These are phyloP conservation scores for Odontomachus brunneus DNA, from an alignment of 1,140 invertebrate species.

Conservation along the genomic window DNA sequence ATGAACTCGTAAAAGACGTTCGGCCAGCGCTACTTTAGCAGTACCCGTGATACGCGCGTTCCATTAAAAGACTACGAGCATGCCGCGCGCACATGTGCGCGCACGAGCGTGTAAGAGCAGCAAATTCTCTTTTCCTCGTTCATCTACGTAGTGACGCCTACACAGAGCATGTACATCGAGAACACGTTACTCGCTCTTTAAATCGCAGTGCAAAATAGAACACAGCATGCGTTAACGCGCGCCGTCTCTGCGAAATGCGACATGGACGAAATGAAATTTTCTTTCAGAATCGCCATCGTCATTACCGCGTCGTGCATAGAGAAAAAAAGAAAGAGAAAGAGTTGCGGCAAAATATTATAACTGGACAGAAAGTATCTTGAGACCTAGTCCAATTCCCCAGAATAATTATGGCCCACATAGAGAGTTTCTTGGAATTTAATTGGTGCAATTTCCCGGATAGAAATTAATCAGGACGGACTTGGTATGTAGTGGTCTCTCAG, in stretches of 20 bases:
- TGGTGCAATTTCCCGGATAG: too few relatives aligned
- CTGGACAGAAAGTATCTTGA: too few relatives aligned
- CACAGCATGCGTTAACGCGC: background rate
- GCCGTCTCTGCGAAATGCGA: slow-evolving; percentile 10
- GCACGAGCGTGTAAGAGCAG: slow-evolving; percentile 21
- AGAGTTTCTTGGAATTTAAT: too few relatives aligned
- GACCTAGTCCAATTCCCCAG: too few relatives aligned
- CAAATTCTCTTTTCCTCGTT: slow-evolving; percentile 25
- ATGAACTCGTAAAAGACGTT: slow-evolving; percentile 71
- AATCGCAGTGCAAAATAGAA: slow-evolving; percentile 53
- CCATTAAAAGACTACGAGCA: slow-evolving; percentile 61
- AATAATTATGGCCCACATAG: too few relatives aligned
- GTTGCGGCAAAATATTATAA: too few relatives aligned
- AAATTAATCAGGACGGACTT: too few relatives aligned
- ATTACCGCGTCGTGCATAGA: too few relatives aligned
- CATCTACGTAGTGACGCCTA: slow-evolving; percentile 28
- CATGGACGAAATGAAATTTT: background rate
- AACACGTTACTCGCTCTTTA: slow-evolving; percentile 46
- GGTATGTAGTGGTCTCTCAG: too few relatives aligned
- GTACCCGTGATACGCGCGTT: slow-evolving; percentile 55
- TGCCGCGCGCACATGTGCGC: slow-evolving; percentile 11
- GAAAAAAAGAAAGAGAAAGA: too few relatives aligned
- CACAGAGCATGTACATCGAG: background rate
- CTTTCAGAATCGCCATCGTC: background rate
- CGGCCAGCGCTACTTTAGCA: slow-evolving; percentile 54